Evolutionary conservation across 2,888 invertebrate genomes (phyloP), one percentile per base, ranked within the genome.

Genomic region (Cheilosia pagana): DNA sequence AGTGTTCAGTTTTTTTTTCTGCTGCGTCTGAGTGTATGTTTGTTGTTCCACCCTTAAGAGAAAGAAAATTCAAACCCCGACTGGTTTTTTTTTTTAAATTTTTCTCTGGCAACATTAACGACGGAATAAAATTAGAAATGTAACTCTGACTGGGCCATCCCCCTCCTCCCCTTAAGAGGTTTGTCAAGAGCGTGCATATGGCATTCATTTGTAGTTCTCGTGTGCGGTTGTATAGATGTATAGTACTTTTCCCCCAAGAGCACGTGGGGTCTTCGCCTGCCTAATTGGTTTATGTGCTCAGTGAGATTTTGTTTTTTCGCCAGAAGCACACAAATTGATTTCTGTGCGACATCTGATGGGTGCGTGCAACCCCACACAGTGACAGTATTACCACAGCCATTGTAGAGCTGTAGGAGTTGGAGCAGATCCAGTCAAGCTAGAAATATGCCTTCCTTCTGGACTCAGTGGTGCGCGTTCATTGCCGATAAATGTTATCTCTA

Each of bases 401-500:
- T 45, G 43, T 60, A 4, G 52, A n/a, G n/a, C n/a, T n/a, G 28
- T 28, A 12, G 4, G 35, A 35, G 12, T 50, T 16, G 60, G 14
- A 65, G 57, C 57, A 16, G 53, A 67, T 41, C 28, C 71, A 82
- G 25, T 71, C 59, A 53, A 71, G 71, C 59, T 77, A 50, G 25
- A 57, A 72, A 82, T 72, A 55, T 72, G 67, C 65, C 53, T 59
- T 70, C 63, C 19, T 60, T 19, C 53, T 65, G 63, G 43, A 63
- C 52, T 83, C 83, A 74, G 62, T 79, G 83, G 59, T 74, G 83
- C 83, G 83, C 68, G 53, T 63, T 68, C 68, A 43, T 25, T 79
- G 74, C 50, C 83, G 78, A 83, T 83, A 83, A 83, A 83, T 83
- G 83, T 79, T 83, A 83, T 83, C 82, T 82, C 62, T 67, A 74